phyloP scores from a whole-genome alignment of 2,888 invertebrate genomes.

The Zootermopsis nevadensis region DNA sequence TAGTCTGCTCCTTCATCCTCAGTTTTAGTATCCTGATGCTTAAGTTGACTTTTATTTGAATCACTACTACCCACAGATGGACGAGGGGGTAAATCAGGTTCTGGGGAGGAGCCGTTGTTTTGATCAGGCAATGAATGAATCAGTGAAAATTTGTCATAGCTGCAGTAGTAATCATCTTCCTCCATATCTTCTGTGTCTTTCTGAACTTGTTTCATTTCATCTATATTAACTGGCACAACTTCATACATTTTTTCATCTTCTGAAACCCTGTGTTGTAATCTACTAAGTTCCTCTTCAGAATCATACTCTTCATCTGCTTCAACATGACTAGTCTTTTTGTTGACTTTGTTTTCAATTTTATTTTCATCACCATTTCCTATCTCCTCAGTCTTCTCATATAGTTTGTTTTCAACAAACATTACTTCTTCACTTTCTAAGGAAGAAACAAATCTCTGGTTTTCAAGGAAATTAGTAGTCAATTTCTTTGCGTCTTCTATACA shows the following conservation, averaged over 20 bases:
- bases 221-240: background rate
- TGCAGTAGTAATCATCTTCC: slow-evolving; percentile 46
- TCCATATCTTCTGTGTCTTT: slow-evolving; percentile 11
- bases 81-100: slow-evolving; percentile 51
- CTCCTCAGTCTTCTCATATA: background rate
- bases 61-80: slow-evolving; percentile 32
- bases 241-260: slow-evolving; percentile 31
- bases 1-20: slow-evolving; percentile 15
- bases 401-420: slow-evolving; percentile 14
- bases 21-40: background rate
- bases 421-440: background rate
- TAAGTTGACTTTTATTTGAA: slow-evolving; percentile 9
- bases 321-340: background rate
- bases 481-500: background rate
- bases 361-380: background rate
- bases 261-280: background rate
- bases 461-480: background rate
- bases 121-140: slow-evolving; percentile 11
- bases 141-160: slow-evolving; percentile 34
- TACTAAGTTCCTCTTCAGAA: slow-evolving; percentile 18
- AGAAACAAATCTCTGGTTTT: background rate
- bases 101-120: background rate
- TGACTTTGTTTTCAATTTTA: background rate
- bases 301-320: background rate
- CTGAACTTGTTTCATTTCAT: background rate